A percentile compares a stretch with the other conserved stretches of the same genome.
Evolutionary conservation across 2,888 invertebrate genomes (phyloP).

Genomic region (Drosophila monieri): DNA sequence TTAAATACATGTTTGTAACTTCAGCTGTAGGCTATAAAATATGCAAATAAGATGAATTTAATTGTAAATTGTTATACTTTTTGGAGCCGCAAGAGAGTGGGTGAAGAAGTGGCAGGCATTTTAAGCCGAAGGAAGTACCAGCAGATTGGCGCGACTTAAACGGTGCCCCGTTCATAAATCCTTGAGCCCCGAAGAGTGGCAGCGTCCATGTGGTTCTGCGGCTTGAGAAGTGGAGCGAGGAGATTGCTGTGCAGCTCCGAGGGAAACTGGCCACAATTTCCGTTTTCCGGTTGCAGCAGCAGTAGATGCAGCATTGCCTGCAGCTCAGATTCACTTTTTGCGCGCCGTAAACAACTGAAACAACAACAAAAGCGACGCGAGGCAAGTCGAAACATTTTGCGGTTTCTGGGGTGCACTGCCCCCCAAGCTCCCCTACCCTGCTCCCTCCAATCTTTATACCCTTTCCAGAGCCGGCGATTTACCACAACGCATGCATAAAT

Average conservation of each 20-base stretch:
- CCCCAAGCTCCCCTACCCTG: background rate
- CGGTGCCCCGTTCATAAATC: conserved; percentile 68
- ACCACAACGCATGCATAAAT: conserved; percentile 78
- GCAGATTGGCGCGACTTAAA: conserved; percentile 70
- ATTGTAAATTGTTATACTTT: conserved; percentile 33
- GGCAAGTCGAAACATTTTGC: conserved; percentile 65
- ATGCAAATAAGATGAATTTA: conserved; percentile 37
- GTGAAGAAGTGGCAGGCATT: conserved; percentile 4
- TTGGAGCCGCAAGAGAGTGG: conserved; percentile 6
- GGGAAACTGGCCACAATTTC: conserved; percentile 72
- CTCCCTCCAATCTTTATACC: background rate
- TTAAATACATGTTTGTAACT: no score
- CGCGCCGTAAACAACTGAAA: conserved; percentile 16
- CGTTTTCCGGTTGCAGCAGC: conserved; percentile 67
- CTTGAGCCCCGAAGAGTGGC: conserved; percentile 55
- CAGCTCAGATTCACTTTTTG: conserved; percentile 75
- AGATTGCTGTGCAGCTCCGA: background rate
- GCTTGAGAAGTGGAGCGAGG: conserved; percentile 25
- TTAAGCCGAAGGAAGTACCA: conserved; percentile 17
- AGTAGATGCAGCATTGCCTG: conserved; percentile 35
- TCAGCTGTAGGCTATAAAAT: conserved; percentile 7
- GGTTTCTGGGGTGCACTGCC: conserved; percentile 54
- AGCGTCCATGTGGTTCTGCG: conserved; percentile 61
- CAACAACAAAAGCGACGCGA: conserved; percentile 40
- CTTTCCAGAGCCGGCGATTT: conserved; percentile 45